Percentiles rank a stretch among this genome's conserved stretches.
Conservation (phyloP, 30 jellyfish, hydroid and myxozoan genomes). For the Cassiopea xamachana region DNA sequence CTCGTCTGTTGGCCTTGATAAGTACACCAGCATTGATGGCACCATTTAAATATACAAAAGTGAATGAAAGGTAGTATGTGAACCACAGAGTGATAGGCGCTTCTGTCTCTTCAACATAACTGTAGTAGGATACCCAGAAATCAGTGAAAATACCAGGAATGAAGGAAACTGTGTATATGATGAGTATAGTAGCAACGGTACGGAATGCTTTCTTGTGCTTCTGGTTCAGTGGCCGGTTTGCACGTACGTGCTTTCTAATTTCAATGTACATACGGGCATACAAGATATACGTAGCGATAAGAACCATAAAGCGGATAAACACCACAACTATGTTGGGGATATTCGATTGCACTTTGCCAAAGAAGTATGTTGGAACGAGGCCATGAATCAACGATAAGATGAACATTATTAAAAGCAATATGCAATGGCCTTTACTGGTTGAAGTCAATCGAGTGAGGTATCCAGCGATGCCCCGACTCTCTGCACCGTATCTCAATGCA, state of each 20-base stretch:
- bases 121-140: conserved; percentile 45
- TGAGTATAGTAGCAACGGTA: conserved; percentile 22
- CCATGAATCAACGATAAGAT: conserved; percentile 41
- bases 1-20: background rate
- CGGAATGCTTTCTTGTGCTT: conserved; percentile 15
- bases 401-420: background rate
- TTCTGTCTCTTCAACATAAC: background rate
- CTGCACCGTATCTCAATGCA: background rate
- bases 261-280: conserved; percentile 29
- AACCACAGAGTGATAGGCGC: conserved; percentile 46
- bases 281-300: conserved; percentile 1
- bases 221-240: background rate
- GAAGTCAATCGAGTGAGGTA: background rate
- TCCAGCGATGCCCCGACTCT: background rate
- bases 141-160: conserved; percentile 25
- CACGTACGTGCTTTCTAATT: conserved; percentile 7
- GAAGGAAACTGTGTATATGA: conserved; percentile 7
- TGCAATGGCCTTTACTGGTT: conserved; percentile 7
- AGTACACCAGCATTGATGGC: conserved; percentile 23
- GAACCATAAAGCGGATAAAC: conserved; percentile 7
- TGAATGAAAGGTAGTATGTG: conserved; percentile 16
- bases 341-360: conserved; percentile 21
- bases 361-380: conserved; percentile 49
- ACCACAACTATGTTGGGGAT: conserved; percentile 34
- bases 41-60: background rate